phyloP scores from a whole-genome alignment of 2,797 vertebrate species.

The Cercopithecus diana region DNA sequence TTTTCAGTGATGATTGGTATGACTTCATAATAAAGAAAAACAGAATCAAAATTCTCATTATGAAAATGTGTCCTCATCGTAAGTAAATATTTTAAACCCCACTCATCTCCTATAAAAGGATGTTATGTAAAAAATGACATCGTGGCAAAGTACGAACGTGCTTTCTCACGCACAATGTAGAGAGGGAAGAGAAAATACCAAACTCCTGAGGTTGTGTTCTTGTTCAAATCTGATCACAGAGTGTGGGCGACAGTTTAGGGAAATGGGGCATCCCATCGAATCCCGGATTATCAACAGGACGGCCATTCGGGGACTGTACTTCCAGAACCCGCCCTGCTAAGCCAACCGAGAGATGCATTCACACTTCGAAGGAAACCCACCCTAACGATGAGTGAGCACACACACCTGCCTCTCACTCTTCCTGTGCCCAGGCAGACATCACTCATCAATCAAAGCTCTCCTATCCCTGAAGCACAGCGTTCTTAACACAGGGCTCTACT shows the following conservation, averaged over 20 bases:
- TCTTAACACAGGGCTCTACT: neutral
- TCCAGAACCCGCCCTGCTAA: neutral
- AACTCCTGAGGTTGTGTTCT: neutral
- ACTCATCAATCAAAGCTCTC: too few relatives aligned
- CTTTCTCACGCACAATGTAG: neutral
- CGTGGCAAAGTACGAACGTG: neutral
- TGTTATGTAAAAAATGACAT: neutral
- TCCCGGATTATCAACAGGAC: neutral
- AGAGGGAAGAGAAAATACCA: neutral
- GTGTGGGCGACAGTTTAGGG: neutral
- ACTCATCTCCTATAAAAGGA: neutral
- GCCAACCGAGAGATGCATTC: rapidly evolving
- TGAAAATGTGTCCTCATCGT: neutral
- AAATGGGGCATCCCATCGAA: rapidly evolving
- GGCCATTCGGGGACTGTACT: neutral
- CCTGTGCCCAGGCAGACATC: neutral
- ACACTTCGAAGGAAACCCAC: neutral
- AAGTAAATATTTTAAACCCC: neutral
- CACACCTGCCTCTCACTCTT: rapidly evolving
- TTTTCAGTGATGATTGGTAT: rapidly evolving
- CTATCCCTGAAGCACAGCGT: neutral
- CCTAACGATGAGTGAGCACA: rapidly evolving
- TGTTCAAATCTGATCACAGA: neutral
- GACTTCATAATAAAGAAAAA: neutral
- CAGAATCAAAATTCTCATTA: neutral